phyloP scores from a whole-genome alignment of 2,797 vertebrate species.

The Ctenopoma kingsleyae region DNA sequence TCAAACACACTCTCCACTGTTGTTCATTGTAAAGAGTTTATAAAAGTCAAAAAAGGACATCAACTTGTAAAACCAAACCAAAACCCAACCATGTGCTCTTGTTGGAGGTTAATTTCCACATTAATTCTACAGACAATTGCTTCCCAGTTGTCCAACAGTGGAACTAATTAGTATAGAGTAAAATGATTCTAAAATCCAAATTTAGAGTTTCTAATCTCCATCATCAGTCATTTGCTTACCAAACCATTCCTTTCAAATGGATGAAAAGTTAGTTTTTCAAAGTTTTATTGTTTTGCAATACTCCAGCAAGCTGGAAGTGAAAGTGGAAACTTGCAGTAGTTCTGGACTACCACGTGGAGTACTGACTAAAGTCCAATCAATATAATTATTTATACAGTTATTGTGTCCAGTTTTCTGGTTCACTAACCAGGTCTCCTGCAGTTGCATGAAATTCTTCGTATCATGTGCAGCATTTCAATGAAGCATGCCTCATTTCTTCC shows the following conservation, averaged over 20 bases:
- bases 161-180: background rate
- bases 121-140: background rate
- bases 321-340: too few species aligned
- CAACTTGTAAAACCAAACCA: background rate
- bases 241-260: background rate
- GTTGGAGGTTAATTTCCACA: background rate
- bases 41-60: background rate
- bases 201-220: background rate
- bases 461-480: background rate
- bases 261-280: background rate
- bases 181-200: background rate
- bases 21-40: background rate
- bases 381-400: background rate
- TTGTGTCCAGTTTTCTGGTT: slow-evolving; percentile 10
- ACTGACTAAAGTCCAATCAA: background rate
- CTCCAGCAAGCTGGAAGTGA: too few species aligned
- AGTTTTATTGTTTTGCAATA: background rate
- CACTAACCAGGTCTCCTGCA: slow-evolving; percentile 4
- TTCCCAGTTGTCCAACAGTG: background rate
- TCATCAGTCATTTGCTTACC: background rate
- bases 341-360: background rate
- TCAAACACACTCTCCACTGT: too few species aligned
- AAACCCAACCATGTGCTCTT: background rate
- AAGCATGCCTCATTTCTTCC: slow-evolving; percentile 25
- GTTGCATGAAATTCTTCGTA: background rate